Evolutionary conservation across 2,888 invertebrate species (phyloP).

Genomic region (Gymnocheta viridis): DNA sequence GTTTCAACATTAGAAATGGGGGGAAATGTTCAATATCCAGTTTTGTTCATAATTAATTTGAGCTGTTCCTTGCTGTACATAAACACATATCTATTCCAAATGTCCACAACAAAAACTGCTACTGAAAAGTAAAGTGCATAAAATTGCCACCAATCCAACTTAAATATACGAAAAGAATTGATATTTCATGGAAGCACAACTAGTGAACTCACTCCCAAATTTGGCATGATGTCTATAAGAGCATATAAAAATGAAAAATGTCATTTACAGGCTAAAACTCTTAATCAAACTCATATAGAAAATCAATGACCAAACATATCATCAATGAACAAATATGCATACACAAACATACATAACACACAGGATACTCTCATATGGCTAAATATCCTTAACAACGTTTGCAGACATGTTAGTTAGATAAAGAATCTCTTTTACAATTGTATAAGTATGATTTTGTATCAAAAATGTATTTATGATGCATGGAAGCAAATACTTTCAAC

Average conservation of each 20-base stretch:
- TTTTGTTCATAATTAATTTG: conserved; percentile 51
- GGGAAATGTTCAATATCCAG: conserved; percentile 58
- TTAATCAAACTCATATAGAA: conserved; percentile 70
- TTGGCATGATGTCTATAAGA: conserved; percentile 18
- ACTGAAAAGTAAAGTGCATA: conserved; percentile 1
- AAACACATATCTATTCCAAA: conserved; percentile 25
- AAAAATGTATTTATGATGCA: conserved; percentile 66
- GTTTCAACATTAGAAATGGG: conserved; percentile 21
- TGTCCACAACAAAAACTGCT: background rate
- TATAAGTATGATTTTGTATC: conserved; percentile 30
- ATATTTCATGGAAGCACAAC: background rate
- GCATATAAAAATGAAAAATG: conserved; percentile 59
- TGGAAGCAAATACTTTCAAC: conserved; percentile 60
- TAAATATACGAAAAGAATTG: conserved; percentile 39
- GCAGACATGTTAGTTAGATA: conserved; percentile 9
- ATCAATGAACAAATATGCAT: conserved; percentile 46
- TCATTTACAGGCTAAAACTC: conserved; percentile 67
- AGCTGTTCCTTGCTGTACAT: background rate
- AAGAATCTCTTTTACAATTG: conserved; percentile 1
- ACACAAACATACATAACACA: conserved; percentile 18
- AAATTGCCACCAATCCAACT: conserved; percentile 45
- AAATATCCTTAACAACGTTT: conserved; percentile 38
- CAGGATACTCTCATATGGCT: conserved; percentile 11
- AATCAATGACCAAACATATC: conserved; percentile 69
- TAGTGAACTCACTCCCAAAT: conserved; percentile 22